phyloP scores from a whole-genome alignment of 2,797 vertebrate species.

The Paratrypauchen microcephalus region DNA sequence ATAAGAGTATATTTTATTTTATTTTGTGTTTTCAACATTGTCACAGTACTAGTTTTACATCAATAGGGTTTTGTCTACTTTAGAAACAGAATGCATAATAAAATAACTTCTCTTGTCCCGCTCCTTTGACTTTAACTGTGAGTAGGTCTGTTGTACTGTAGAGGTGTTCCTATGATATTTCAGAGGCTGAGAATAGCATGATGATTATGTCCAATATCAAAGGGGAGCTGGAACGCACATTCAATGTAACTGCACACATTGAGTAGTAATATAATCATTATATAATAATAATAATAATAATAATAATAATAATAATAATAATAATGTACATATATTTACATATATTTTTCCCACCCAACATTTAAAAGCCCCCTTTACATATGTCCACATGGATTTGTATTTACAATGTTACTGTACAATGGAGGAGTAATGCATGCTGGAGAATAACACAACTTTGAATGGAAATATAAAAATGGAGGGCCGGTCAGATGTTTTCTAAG shows the following conservation, averaged over 20 bases:
- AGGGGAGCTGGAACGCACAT: slow-evolving; percentile 70
- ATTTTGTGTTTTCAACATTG: slow-evolving; percentile 89
- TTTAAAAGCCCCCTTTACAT: slow-evolving; percentile 27
- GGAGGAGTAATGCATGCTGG: slow-evolving; percentile 79
- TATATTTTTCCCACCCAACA: slow-evolving; percentile 45
- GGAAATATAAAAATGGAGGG: slow-evolving; percentile 49
- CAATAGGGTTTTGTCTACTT: slow-evolving; percentile 82
- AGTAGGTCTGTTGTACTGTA: slow-evolving; percentile 74
- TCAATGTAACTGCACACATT: slow-evolving; percentile 76
- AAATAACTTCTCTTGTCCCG: slow-evolving; percentile 85
- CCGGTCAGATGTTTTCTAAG: slow-evolving; percentile 72
- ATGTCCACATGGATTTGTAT: slow-evolving; percentile 57
- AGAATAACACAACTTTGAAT: slow-evolving; percentile 68
- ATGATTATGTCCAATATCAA: slow-evolving; percentile 69
- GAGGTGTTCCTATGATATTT: slow-evolving; percentile 76
- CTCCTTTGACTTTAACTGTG: slow-evolving; percentile 77
- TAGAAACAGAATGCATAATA: slow-evolving; percentile 89
- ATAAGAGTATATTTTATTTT: slow-evolving; percentile 79
- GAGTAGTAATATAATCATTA: slow-evolving; percentile 66
- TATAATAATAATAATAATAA: slow-evolving; percentile 84
- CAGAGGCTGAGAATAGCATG: slow-evolving; percentile 68
- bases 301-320: slow-evolving; percentile 82
- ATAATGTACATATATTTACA: slow-evolving; percentile 78
- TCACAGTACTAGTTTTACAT: slow-evolving; percentile 95
- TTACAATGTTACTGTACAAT: slow-evolving; percentile 80